Evolutionary conservation across 2,113 vertebrate genomes (phyloP), one percentile per base, ranked within the genome.

Genomic region (Egretta garzetta): DNA sequence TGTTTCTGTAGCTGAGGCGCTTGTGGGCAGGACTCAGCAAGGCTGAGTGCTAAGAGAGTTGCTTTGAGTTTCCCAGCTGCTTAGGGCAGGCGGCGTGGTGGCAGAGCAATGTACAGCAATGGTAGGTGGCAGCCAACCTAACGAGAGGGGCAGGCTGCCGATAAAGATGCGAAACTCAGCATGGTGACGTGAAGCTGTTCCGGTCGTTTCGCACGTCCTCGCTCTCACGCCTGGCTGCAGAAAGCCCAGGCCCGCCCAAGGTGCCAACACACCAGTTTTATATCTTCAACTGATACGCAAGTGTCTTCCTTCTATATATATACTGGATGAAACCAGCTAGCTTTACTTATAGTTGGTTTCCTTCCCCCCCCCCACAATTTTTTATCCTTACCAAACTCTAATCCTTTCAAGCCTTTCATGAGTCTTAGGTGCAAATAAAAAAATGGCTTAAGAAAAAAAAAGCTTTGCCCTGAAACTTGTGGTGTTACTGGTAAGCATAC

Each of bases 51-150:
- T 8, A 22, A 30, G 24, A 1, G 11, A 56, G 24, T 63, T 33
- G 26, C 59, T 71, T 15, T 22, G 30, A 76, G n/a, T 50, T 63
- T 80, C 39, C 52, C 6, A 2, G 24, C 27, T 1, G 3, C 49
- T n/a, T 5, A 27, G 33, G 55, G 23, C 35, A 56, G 55, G 74
- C 62, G 30, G 68, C 30, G 39, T 0, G 10, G 12, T 7, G 76
- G 79, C 14, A 27, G 92, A 15, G 5, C 0, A 1, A 63, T 1
- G 20, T 8, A 8, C 6, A 12, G 60, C 30, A 8, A 0, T 28
- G 1, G 5, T 6, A 28, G 5, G 0, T 1, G 5, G 14, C 2
- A 1, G 32, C 28, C 30, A 18, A 0, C 6, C 52, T n/a, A 8
- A 28, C 0, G 8, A 35, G 32, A 72, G 64, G 47, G 27, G 33